These are phyloP conservation scores for Zaprionus kolodkinae DNA, from an alignment of 1,140 invertebrate genomes.

Conservation along the genomic window DNA sequence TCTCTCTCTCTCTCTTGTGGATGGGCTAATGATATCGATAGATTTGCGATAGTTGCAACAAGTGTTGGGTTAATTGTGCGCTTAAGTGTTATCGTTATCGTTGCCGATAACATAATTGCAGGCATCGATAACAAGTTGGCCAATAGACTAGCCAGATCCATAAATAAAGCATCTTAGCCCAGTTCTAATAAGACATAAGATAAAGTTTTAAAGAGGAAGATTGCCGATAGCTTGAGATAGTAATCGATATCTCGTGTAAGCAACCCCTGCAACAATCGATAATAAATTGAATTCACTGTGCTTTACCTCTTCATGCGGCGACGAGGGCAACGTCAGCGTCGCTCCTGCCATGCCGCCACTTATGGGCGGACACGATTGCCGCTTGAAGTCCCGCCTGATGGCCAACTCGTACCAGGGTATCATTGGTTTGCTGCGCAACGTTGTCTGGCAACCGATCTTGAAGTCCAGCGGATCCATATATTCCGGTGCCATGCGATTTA, in stretches of 20 bases:
- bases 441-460: constrained; percentile 87
- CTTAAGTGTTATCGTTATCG: neutral
- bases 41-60: neutral
- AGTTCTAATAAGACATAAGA: too few species aligned
- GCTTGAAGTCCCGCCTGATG: constrained; percentile 87
- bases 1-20: constrained; percentile 6
- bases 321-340: constrained; percentile 52
- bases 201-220: too few species aligned
- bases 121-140: neutral
- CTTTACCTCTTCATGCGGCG: constrained; percentile 66
- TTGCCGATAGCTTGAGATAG: too few species aligned
- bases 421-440: constrained; percentile 86
- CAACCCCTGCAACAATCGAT: neutral
- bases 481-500: constrained; percentile 77
- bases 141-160: neutral
- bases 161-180: too few species aligned
- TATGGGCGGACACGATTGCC: constrained; percentile 88
- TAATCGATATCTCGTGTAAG: neutral
- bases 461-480: constrained; percentile 85
- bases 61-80: neutral
- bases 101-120: neutral
- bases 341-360: constrained; percentile 40
- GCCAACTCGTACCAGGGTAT: constrained; percentile 95
- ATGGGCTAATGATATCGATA: constrained; percentile 7
- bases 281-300: neutral